phyloP scores from a whole-genome alignment of 2,113 vertebrate genomes.

The Macquaria ambigua region DNA sequence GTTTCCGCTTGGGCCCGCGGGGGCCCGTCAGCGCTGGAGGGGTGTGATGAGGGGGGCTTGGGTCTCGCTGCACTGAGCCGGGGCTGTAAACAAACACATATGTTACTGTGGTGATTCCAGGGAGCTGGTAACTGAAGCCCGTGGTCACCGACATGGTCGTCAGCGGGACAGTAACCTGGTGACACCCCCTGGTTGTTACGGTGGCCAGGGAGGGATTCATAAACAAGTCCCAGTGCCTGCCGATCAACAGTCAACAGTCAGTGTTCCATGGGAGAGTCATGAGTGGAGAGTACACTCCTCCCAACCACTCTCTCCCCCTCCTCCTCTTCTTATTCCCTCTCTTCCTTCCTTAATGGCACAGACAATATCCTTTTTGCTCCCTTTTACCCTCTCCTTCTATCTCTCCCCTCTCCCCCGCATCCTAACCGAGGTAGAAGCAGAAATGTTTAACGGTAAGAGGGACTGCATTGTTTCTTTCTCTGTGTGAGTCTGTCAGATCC shows the following conservation, averaged over 20 bases:
- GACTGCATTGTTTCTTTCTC: constrained; percentile 55
- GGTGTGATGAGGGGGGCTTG: constrained; percentile 85
- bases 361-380: constrained; percentile 62
- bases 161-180: constrained; percentile 67
- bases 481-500: constrained; percentile 65
- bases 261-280: constrained; percentile 73
- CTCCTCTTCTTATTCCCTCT: constrained; percentile 59
- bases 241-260: constrained; percentile 70
- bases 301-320: constrained; percentile 55
- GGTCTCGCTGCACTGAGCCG: constrained; percentile 86
- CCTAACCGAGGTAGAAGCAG: constrained; percentile 67
- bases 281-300: constrained; percentile 66
- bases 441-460: constrained; percentile 53
- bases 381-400: constrained; percentile 62
- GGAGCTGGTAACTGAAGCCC: constrained; percentile 88
- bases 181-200: constrained; percentile 71
- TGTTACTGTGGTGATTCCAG: constrained; percentile 93
- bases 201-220: constrained; percentile 69
- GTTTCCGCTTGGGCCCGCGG: constrained; percentile 94
- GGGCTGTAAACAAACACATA: constrained; percentile 99
- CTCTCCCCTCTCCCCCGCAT: constrained; percentile 63
- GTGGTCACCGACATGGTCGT: constrained; percentile 85
- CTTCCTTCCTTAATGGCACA: constrained; percentile 64
- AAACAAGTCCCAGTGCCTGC: constrained; percentile 56
- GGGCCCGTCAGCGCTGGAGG: constrained; percentile 85